Conservation (phyloP, 2,113 vertebrate genomes). For the Otus sunia region DNA sequence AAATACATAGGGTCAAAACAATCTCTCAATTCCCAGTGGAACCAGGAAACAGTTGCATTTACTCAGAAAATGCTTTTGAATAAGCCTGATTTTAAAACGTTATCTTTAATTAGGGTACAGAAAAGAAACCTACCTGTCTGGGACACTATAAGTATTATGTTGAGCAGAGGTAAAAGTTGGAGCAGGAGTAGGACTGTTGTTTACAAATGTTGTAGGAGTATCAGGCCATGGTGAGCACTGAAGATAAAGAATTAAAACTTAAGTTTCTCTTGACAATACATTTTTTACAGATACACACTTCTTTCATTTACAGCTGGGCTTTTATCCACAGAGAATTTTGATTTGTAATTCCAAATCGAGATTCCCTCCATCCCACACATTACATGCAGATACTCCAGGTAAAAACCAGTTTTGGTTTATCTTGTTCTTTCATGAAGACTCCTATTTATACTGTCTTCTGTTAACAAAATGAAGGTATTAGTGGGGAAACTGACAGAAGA, state of each 20-base stretch:
- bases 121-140: conserved; percentile 82
- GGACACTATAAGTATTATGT: conserved; percentile 84
- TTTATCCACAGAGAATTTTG: not conserved
- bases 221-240: conserved; percentile 95
- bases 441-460: not conserved
- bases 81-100: not conserved
- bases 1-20: not conserved
- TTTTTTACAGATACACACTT: not conserved
- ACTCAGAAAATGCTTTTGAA: not conserved
- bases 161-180: conserved; percentile 84
- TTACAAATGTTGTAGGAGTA: conserved; percentile 81
- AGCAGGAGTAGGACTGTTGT: conserved; percentile 83
- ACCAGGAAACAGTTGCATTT: not conserved
- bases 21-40: not conserved
- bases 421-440: not conserved
- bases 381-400: conserved; percentile 1
- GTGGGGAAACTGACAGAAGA: not conserved
- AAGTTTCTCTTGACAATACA: not conserved
- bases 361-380: not conserved
- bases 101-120: not conserved
- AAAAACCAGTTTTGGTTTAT: not conserved
- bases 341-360: not conserved
- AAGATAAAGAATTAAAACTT: conserved; percentile 15
- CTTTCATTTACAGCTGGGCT: not conserved
- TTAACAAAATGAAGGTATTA: not conserved